Base-by-base conservation (phyloP, 2,797 vertebrate genomes). In the Sebastes diploproa region DNA sequence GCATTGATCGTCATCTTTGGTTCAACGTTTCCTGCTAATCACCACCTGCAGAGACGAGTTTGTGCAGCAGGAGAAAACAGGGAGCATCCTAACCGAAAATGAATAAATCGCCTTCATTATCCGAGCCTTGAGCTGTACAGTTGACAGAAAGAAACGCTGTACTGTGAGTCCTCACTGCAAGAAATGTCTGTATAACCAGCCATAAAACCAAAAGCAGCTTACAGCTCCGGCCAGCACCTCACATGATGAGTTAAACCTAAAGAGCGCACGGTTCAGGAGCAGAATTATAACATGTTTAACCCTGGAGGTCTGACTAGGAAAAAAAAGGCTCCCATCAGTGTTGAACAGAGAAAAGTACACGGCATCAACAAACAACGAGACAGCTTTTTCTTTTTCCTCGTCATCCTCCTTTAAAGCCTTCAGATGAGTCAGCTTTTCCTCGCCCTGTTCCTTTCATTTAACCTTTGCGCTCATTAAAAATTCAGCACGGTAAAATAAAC, bases 1-100 rank as follows among this genome's bases (percentile, higher is more conserved):
- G 65, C 63, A 56, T 59, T 66, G 77, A 85, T 87, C 80, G 11
- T 82, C 22, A 32, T 92, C 89, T 94, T 92, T 93, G 93, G 89
- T 92, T 91, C 81, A 86, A 55, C 78, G 13, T 80, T 52, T 62
- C 71, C 74, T 72, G 71, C 83, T 55, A 60, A 78, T 38, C 78
- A 22, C 56, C 75, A 14, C 67, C 65, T 72, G 62, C 75, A 78
- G 36, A 58, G 66, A 73, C 13, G 4, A 34, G 62, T 27, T 76
- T 72, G 66, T 60, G 75, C 18, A 69, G 78, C 68, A 71, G 68
- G 58, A 75, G 65, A 25, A 65, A 63, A 54, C 11, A 18, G 34
- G 29, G 69, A 75, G 63, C 29, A 14, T 71, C 65, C 59, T 59
- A 23, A 71, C 62, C 5, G 54, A 25, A 61, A n/a, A 52, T 52